phyloP scores from a whole-genome alignment of 2,797 vertebrate species.

The Hippopotamyrus pictus region DNA sequence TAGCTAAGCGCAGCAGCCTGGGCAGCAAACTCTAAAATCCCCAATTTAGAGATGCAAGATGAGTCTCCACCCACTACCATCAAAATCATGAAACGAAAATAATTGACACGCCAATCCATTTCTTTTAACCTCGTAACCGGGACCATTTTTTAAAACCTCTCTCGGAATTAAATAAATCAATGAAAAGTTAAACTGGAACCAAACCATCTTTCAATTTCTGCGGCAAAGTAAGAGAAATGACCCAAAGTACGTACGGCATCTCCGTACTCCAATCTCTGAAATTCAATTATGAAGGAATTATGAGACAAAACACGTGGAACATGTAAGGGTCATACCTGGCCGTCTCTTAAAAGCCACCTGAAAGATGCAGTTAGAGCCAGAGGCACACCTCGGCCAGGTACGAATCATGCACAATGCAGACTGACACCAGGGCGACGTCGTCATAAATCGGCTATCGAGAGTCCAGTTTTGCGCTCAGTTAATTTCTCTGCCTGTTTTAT shows the following conservation, averaged over 20 bases:
- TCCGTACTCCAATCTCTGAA: conserved; percentile 24
- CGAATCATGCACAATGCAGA: conserved; percentile 16
- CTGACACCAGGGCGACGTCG: conserved; percentile 26
- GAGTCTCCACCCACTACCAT: background rate
- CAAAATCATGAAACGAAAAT: conserved; percentile 9
- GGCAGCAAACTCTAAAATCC: background rate
- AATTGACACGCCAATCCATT: background rate
- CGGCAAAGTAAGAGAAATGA: conserved; percentile 18
- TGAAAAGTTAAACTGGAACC: conserved; percentile 29
- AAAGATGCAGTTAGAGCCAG: background rate
- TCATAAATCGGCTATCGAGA: conserved; percentile 36
- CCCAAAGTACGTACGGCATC: conserved; percentile 19
- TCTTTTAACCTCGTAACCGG: background rate
- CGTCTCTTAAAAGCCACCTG: background rate
- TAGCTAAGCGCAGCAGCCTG: background rate
- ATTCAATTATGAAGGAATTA: conserved; percentile 30
- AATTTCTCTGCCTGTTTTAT: conserved; percentile 20
- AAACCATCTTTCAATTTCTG: conserved; percentile 23
- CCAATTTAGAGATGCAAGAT: background rate
- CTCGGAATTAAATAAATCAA: conserved; percentile 26
- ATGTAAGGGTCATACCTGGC: background rate
- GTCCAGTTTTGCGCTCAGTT: conserved; percentile 29
- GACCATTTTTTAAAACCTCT: conserved; percentile 2
- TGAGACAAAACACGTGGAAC: conserved; percentile 20
- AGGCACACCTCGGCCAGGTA: background rate